Evolutionary conservation across 2,888 invertebrate species (phyloP).

Genomic region (Agrilus biguttatus): DNA sequence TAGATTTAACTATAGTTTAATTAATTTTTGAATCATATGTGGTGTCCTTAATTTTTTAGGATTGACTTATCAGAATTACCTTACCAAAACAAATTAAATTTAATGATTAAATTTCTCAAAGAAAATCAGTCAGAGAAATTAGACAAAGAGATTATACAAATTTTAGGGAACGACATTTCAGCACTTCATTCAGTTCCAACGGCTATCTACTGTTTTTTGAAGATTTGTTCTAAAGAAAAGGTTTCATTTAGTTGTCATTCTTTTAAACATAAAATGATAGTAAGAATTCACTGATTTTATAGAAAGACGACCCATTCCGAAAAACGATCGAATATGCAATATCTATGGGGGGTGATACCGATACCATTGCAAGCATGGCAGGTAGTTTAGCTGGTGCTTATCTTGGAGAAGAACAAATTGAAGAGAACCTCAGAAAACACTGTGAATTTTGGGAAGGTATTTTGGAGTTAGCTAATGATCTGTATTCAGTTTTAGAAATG

Average conservation of each 20-base stretch:
- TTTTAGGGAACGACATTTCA: conserved; percentile 43
- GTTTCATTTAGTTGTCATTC: not conserved
- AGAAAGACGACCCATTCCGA: conserved; percentile 43
- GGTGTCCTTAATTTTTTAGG: conserved; percentile 11
- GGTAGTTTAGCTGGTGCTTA: conserved; percentile 55
- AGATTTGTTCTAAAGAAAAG: conserved; percentile 8
- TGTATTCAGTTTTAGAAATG: conserved; percentile 14
- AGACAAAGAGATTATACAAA: conserved; percentile 36
- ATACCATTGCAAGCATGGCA: conserved; percentile 64
- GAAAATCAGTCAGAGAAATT: conserved; percentile 27
- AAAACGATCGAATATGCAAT: conserved; percentile 55
- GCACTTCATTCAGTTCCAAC: conserved; percentile 59
- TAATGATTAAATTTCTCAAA: conserved; percentile 35
- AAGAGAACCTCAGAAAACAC: conserved; percentile 34
- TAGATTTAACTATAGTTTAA: too few relatives aligned
- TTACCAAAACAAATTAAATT: conserved; percentile 38
- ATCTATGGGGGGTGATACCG: conserved; percentile 60
- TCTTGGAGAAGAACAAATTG: conserved; percentile 43
- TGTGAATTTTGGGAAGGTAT: conserved; percentile 45
- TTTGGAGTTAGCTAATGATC: conserved; percentile 36
- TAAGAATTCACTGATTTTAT: conserved; percentile 14
- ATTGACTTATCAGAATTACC: conserved; percentile 17
- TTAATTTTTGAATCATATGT: not conserved
- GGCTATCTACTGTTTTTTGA: conserved; percentile 54
- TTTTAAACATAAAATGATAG: not conserved